Conservation (phyloP, 2,797 vertebrate species). For the Megalops cyprinoides region DNA sequence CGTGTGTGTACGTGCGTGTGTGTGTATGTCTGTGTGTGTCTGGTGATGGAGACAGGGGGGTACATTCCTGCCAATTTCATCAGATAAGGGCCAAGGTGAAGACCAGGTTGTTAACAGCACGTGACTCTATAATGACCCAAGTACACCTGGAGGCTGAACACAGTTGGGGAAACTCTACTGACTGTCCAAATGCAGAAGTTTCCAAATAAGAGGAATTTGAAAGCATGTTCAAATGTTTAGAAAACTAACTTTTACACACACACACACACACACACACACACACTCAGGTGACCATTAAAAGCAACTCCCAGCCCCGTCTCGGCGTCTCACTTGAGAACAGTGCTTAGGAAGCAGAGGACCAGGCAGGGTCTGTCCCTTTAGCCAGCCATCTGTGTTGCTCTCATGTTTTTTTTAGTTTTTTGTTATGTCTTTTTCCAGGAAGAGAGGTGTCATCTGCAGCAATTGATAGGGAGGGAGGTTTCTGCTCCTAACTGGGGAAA, state of each 20-base stretch:
- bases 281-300: not conserved
- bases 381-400: not conserved
- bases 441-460: constrained; percentile 5
- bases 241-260: not conserved
- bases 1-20: not conserved
- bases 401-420: not conserved
- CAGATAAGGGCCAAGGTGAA: constrained; percentile 16
- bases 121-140: constrained; percentile 16
- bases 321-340: not conserved
- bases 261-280: not conserved
- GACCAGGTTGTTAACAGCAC: constrained; percentile 13
- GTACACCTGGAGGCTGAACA: not conserved
- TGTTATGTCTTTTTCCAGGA: constrained; percentile 21
- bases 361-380: too few species aligned
- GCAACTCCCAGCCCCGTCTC: too few species aligned
- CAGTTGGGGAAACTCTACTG: not conserved
- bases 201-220: constrained; percentile 10
- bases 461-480: constrained; percentile 17
- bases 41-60: not conserved
- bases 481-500: constrained; percentile 6
- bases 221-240: not conserved
- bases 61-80: constrained; percentile 27
- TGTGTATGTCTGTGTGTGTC: constrained; percentile 14
- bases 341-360: not conserved
- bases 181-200: not conserved